These are phyloP conservation scores for Deilephila elpenor DNA, from an alignment of 2,888 invertebrate species.

Conservation along the genomic window DNA sequence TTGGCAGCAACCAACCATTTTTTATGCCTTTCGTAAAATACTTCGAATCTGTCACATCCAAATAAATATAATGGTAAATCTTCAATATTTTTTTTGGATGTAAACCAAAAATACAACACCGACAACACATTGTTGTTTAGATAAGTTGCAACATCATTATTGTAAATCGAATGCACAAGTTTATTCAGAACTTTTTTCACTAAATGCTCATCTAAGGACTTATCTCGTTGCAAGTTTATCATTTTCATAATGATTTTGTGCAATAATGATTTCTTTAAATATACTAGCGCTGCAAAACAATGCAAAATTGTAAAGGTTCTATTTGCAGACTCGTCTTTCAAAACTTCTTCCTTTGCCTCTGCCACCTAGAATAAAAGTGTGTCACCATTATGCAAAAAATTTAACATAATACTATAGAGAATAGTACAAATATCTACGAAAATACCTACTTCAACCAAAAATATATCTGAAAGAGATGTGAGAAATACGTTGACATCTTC, in stretches of 20 bases:
- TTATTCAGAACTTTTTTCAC: conserved; percentile 75
- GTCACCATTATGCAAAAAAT: background rate
- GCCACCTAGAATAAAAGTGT: conserved; percentile 63
- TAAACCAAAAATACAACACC: conserved; percentile 80
- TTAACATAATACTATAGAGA: background rate
- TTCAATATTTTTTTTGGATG: conserved; percentile 60
- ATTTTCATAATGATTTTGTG: conserved; percentile 82
- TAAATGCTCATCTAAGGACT: conserved; percentile 71
- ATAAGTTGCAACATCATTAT: conserved; percentile 60
- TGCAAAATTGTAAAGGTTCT: conserved; percentile 85
- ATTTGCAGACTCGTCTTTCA: conserved; percentile 85
- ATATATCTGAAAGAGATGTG: conserved; percentile 61
- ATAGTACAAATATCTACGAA: too few species aligned
- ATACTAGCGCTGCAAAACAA: conserved; percentile 80
- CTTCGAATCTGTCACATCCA: conserved; percentile 59
- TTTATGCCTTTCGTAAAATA: conserved; percentile 73
- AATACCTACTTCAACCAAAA: conserved; percentile 68
- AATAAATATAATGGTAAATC: conserved; percentile 75
- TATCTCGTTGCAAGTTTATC: conserved; percentile 80
- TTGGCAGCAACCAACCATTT: conserved; percentile 78
- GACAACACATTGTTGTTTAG: conserved; percentile 75
- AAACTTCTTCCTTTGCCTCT: conserved; percentile 65
- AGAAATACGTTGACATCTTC: conserved; percentile 55
- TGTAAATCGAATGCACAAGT: conserved; percentile 58
- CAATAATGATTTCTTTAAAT: conserved; percentile 77